Percentiles rank a stretch among this genome's conserved stretches.
Conservation (phyloP, 2,797 vertebrate genomes). For the Xerus rutilus region DNA sequence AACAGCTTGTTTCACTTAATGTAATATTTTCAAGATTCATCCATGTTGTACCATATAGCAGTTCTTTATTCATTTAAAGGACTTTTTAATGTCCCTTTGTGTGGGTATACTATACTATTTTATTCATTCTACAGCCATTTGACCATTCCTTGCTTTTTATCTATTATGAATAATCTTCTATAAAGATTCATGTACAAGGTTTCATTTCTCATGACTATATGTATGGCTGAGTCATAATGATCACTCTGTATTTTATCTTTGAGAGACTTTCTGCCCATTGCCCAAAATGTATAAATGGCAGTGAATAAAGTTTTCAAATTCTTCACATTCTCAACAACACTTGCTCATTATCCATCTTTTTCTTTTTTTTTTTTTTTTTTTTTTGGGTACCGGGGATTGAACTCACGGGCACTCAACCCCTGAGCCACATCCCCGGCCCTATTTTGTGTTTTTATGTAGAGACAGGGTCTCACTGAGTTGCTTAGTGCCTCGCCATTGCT, state of each 20-base stretch:
- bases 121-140: neutral
- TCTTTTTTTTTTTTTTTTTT: conserved; percentile 62
- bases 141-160: neutral
- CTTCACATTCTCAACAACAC: neutral
- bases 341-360: neutral
- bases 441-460: too few species aligned
- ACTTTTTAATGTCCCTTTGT: neutral
- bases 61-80: neutral
- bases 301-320: neutral
- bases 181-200: neutral
- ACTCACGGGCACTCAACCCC: too few species aligned
- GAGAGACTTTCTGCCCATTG: neutral
- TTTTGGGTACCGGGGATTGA: too few species aligned
- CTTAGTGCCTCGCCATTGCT: too few species aligned
- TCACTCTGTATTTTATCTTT: neutral
- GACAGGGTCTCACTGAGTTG: too few species aligned
- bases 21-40: neutral
- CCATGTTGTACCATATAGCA: neutral
- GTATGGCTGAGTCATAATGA: neutral
- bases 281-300: neutral
- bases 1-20: neutral
- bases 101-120: neutral
- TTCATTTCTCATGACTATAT: neutral
- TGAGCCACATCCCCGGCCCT: too few species aligned
- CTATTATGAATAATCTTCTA: neutral